A percentile compares a stretch with the other conserved stretches of the same genome.
phyloP scores from a whole-genome alignment of 1,140 invertebrate genomes.

The Halesus radiatus region DNA sequence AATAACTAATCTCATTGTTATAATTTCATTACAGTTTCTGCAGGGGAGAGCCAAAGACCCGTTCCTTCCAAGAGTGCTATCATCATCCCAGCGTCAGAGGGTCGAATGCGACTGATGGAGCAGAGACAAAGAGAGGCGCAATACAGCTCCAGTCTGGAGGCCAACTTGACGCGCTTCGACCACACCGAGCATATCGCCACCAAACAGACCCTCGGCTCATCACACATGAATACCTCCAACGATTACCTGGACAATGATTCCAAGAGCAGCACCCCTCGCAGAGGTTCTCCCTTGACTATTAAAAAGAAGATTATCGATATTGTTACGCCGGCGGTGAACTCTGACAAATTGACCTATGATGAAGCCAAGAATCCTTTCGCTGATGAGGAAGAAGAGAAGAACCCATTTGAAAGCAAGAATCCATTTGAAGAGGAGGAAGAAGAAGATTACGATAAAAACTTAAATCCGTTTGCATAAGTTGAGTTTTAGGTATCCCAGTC shows the following conservation, averaged over 20 bases:
- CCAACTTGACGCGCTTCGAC: slow-evolving; percentile 67
- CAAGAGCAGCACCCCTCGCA: slow-evolving; percentile 50
- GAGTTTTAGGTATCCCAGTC: no score
- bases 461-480: slow-evolving; percentile 73
- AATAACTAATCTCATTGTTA: slow-evolving; percentile 1
- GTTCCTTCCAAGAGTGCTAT: slow-evolving; percentile 62
- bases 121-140: slow-evolving; percentile 59
- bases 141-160: slow-evolving; percentile 75
- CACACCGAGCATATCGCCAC: background rate
- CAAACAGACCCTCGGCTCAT: slow-evolving; percentile 29
- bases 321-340: background rate
- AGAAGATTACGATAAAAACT: slow-evolving; percentile 76
- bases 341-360: slow-evolving; percentile 34
- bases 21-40: slow-evolving; percentile 58
- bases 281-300: slow-evolving; percentile 41
- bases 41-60: slow-evolving; percentile 63
- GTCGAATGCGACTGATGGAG: slow-evolving; percentile 70
- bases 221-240: slow-evolving; percentile 44
- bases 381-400: slow-evolving; percentile 71
- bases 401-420: slow-evolving; percentile 70
- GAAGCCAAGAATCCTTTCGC: slow-evolving; percentile 69
- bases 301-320: slow-evolving; percentile 43
- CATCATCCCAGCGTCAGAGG: slow-evolving; percentile 68
- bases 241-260: slow-evolving; percentile 50
- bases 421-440: slow-evolving; percentile 69